Percentiles rank a stretch among this genome's conserved stretches.
These are phyloP conservation scores for Capromys pilorides DNA, from an alignment of 2,797 vertebrate genomes.

Conservation along the genomic window DNA sequence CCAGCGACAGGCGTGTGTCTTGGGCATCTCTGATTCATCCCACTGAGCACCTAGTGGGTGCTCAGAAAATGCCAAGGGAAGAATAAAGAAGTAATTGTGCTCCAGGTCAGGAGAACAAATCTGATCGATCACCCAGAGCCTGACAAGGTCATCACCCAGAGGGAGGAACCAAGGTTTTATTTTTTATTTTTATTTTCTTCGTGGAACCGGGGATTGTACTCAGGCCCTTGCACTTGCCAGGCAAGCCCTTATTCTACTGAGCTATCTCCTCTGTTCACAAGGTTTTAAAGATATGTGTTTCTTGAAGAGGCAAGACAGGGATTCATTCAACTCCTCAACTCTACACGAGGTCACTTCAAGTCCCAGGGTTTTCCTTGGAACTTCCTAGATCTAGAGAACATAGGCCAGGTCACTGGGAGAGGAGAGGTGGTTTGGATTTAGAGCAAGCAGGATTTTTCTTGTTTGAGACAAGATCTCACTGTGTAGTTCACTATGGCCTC, in stretches of 20 bases:
- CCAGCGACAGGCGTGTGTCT: constrained; percentile 29
- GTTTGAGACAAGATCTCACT: too few species aligned
- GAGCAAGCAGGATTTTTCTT: not conserved
- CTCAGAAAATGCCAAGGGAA: constrained; percentile 21
- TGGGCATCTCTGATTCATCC: constrained; percentile 14
- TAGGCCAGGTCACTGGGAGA: not conserved
- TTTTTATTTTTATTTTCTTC: too few species aligned
- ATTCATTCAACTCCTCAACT: not conserved
- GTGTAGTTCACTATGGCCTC: too few species aligned
- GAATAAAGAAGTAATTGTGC: not conserved
- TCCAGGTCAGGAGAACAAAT: not conserved
- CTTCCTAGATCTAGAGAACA: not conserved
- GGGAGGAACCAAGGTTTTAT: not conserved
- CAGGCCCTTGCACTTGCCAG: too few species aligned
- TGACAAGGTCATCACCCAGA: not conserved
- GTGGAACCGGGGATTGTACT: too few species aligned
- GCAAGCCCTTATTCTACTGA: too few species aligned
- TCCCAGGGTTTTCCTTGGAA: not conserved
- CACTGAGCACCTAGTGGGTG: too few species aligned
- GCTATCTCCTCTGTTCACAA: too few species aligned
- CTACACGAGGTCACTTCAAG: not conserved
- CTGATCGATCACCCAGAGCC: not conserved
- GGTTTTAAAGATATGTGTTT: not conserved
- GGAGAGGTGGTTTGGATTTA: not conserved
- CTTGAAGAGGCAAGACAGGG: not conserved